Evolutionary conservation across 2,113 vertebrate species (phyloP).

Genomic region (Pterocles burchelli): DNA sequence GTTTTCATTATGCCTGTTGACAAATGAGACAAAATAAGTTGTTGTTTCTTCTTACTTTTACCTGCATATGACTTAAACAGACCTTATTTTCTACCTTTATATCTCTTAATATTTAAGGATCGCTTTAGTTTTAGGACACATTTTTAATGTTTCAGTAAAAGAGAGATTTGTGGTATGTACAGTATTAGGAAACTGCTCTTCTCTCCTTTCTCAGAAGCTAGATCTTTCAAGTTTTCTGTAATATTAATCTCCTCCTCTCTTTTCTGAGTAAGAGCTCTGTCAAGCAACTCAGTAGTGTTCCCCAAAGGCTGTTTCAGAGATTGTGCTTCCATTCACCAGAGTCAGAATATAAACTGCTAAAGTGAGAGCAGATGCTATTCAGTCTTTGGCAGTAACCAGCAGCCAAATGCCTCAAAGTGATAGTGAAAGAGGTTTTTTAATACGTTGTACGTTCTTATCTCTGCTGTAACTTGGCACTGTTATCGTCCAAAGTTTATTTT

Average conservation of each 20-base stretch:
- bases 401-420: slow-evolving; percentile 69
- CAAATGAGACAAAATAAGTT: background rate
- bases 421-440: slow-evolving; percentile 48
- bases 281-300: slow-evolving; percentile 52
- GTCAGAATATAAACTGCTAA: slow-evolving; percentile 65
- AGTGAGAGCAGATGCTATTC: slow-evolving; percentile 69
- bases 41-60: background rate
- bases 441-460: slow-evolving; percentile 47
- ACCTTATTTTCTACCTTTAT: slow-evolving; percentile 10
- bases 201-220: slow-evolving; percentile 35
- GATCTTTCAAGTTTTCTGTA: slow-evolving; percentile 61
- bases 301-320: slow-evolving; percentile 67
- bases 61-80: background rate
- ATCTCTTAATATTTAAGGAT: slow-evolving; percentile 20
- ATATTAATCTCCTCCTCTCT: slow-evolving; percentile 44
- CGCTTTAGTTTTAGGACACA: background rate
- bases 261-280: slow-evolving; percentile 41
- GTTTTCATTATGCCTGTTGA: background rate
- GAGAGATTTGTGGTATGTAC: slow-evolving; percentile 17
- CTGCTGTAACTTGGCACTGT: slow-evolving; percentile 28
- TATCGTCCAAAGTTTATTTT: slow-evolving; percentile 36
- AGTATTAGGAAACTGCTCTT: slow-evolving; percentile 25
- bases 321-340: slow-evolving; percentile 55
- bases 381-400: slow-evolving; percentile 53
- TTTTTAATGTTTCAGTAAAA: slow-evolving; percentile 36